These are phyloP conservation scores for Anguilla marmorata DNA, from an alignment of 2,797 vertebrate genomes.

Conservation along the genomic window DNA sequence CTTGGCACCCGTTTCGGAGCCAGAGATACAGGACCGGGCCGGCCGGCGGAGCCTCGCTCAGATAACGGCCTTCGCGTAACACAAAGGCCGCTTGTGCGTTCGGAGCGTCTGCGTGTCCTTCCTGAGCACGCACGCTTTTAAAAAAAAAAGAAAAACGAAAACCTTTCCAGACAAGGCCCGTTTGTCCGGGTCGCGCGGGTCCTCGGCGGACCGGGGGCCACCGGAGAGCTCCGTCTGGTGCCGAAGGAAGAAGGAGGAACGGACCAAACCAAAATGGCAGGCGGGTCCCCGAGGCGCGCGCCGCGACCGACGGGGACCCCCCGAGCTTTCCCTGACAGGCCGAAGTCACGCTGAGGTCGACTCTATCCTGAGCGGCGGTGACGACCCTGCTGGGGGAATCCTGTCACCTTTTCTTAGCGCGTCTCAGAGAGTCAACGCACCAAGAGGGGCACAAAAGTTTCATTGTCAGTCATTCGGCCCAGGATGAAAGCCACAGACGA, in stretches of 20 bases:
- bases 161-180: background rate
- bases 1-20: background rate
- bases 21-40: constrained; percentile 20
- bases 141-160: no score
- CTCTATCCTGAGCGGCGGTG: background rate
- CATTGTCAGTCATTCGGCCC: background rate
- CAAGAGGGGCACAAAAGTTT: background rate
- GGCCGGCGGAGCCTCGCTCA: background rate
- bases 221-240: background rate
- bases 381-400: background rate
- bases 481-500: background rate
- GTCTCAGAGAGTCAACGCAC: background rate
- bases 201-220: background rate
- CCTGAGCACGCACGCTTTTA: background rate
- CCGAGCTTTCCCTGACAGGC: background rate
- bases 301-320: background rate
- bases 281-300: background rate
- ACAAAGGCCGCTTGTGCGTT: constrained; percentile 25
- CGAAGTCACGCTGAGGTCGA: background rate
- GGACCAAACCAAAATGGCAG: background rate
- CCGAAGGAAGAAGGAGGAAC: background rate
- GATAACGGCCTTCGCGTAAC: constrained; percentile 22
- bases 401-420: background rate
- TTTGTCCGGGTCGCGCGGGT: background rate
- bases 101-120: background rate